phyloP scores from a whole-genome alignment of 2,113 vertebrate species.

The Brachypodius melanocephalos region DNA sequence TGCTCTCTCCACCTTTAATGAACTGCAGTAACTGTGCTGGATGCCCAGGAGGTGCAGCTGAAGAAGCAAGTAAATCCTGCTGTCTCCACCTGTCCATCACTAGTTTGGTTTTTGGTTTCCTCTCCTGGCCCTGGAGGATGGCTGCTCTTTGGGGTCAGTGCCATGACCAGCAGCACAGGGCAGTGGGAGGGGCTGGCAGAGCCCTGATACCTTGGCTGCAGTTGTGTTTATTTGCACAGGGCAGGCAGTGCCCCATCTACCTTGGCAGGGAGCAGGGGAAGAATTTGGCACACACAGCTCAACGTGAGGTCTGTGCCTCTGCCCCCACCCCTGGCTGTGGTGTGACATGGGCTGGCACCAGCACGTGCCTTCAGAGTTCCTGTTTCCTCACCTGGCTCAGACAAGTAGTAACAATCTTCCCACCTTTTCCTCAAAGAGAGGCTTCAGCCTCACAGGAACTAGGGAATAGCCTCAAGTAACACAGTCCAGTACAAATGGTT shows the following conservation, averaged over 20 bases:
- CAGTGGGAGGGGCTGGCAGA: neutral
- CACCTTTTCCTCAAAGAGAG: neutral
- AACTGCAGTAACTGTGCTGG: neutral
- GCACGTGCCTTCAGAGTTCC: rapidly evolving
- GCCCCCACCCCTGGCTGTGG: neutral
- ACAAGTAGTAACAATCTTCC: neutral
- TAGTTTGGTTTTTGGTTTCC: neutral
- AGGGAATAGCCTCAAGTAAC: rapidly evolving
- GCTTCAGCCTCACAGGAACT: neutral
- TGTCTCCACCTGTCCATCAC: neutral
- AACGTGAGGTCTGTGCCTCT: neutral
- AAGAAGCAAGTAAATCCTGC: neutral
- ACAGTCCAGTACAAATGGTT: neutral
- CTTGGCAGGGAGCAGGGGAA: neutral
- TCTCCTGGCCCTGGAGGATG: neutral
- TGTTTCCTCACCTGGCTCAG: neutral
- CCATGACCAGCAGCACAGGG: rapidly evolving
- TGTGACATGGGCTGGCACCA: neutral
- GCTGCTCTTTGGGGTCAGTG: neutral
- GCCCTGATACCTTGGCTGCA: neutral
- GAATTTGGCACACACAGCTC: neutral
- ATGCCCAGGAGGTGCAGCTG: neutral
- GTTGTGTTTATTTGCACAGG: neutral
- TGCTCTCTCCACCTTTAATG: neutral
- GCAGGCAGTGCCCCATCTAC: neutral